Base-by-base conservation (phyloP, 2,113 vertebrate species). In the Cercopithecus mona region DNA sequence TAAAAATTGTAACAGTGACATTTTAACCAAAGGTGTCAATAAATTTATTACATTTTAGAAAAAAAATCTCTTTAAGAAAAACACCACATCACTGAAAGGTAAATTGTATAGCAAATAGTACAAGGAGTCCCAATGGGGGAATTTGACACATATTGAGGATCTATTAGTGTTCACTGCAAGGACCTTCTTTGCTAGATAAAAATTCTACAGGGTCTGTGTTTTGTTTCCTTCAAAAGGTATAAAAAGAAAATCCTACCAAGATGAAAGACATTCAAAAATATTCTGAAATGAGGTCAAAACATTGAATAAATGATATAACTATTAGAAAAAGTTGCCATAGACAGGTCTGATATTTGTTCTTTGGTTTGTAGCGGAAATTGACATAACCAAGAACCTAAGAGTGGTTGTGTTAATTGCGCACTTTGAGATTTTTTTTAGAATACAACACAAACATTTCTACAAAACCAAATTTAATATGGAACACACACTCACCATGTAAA, bases 401-500 rank as follows among this genome's bases (percentile, higher is more conserved):
- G 88, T 18, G 59, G 52, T 79, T 40, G 52, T 82, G 93, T 87
- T 64, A 95, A 84, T 23, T 89, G 97, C 32, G 95, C 70, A 95
- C 98, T 97, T 85, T 5, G 8, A 97, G n/a, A 97, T 97, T 72
- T 75, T 92, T 98, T 64, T 98, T 97, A 98, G 93, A 98, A 97
- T 97, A 97, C 97, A 97, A 98, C 97, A 98, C 98, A 98, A 97
- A 89, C 16, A 70, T 98, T 99, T 98, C 98, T 99, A 99, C 98
- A 98, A 99, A 99, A 98, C 97, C 98, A 98, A 99, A 99, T 99
- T 99, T 99, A 99, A 99, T 99, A 95, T 98, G 98, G 98, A 99
- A 98, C 98, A 98, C 98, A 99, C 98, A 98, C 99, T 96, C 98
- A 99, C 99, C 98, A 99, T 98, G 98, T 98, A 98, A 99, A 98